These are phyloP conservation scores for Pomacea canaliculata DNA, from an alignment of 2,888 invertebrate genomes.

Conservation along the genomic window DNA sequence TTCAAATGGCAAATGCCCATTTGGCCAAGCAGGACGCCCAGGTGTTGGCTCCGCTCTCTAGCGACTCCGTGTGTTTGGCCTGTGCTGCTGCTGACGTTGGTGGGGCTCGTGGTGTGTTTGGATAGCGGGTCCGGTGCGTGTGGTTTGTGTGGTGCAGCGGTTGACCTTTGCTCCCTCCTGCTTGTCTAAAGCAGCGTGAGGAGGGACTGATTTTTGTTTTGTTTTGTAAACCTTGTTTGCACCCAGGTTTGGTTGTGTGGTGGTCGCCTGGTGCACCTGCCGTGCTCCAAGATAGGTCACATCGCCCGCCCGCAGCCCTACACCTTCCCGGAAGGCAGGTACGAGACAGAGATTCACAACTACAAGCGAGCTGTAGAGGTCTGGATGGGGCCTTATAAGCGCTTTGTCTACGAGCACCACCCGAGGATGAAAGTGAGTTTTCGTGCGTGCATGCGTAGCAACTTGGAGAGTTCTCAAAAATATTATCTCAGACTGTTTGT, in stretches of 20 bases:
- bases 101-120: no score
- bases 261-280: constrained; percentile 56
- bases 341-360: constrained; percentile 49
- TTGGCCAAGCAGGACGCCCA: no score
- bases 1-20: no score
- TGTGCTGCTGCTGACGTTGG: no score
- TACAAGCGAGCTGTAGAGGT: constrained; percentile 59
- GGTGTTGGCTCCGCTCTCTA: no score
- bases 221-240: no score
- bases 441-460: neutral
- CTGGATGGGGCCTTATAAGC: constrained; percentile 52
- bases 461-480: neutral
- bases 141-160: no score
- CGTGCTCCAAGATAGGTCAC: constrained; percentile 63
- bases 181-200: no score
- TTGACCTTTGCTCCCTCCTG: no score
- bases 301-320: constrained; percentile 61
- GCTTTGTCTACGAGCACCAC: constrained; percentile 51
- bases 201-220: no score
- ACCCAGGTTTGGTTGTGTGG: constrained; percentile 62
- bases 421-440: constrained; percentile 54
- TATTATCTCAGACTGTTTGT: neutral
- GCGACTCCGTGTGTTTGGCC: no score
- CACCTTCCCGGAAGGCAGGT: constrained; percentile 52
- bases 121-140: no score